phyloP scores from a whole-genome alignment of 2,797 vertebrate species.

The Sebastes goodei region DNA sequence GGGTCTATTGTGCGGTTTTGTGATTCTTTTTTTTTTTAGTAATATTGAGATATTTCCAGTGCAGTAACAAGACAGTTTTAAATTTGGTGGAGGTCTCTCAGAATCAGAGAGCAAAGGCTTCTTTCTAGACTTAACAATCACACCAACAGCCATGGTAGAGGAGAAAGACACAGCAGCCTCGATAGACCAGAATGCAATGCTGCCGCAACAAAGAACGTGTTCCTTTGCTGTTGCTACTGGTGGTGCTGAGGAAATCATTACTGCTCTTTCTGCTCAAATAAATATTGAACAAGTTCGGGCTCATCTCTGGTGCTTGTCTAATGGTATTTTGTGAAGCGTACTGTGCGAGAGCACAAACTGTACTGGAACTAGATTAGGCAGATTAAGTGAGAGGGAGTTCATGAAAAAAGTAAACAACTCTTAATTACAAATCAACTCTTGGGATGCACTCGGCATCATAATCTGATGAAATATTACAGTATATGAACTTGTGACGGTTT shows the following conservation, averaged over 20 bases:
- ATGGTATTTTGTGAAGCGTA: not conserved
- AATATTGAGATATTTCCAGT: not conserved
- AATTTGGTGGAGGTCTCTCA: not conserved
- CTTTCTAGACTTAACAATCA: not conserved
- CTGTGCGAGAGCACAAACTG: slow-evolving; percentile 5
- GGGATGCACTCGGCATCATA: not conserved
- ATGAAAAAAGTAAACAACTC: not conserved
- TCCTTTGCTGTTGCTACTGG: not conserved
- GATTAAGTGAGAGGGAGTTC: not conserved
- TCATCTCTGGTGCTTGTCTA: not conserved
- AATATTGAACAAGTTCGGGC: slow-evolving; percentile 26
- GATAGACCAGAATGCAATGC: not conserved
- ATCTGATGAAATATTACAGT: not conserved
- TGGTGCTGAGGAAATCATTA: not conserved
- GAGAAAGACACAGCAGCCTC: not conserved
- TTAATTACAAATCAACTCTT: not conserved
- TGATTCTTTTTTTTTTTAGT: not conserved
- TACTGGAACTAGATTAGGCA: not conserved
- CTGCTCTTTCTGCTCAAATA: not conserved
- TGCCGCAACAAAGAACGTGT: not conserved
- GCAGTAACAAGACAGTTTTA: not conserved
- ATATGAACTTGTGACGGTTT: not conserved
- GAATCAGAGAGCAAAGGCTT: not conserved
- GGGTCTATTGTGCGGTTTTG: not conserved
- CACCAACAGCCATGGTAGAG: not conserved